Percentiles rank a stretch among this genome's conserved stretches.
Conservation (phyloP, 2,888 invertebrate species). For the Hydraecia micacea region DNA sequence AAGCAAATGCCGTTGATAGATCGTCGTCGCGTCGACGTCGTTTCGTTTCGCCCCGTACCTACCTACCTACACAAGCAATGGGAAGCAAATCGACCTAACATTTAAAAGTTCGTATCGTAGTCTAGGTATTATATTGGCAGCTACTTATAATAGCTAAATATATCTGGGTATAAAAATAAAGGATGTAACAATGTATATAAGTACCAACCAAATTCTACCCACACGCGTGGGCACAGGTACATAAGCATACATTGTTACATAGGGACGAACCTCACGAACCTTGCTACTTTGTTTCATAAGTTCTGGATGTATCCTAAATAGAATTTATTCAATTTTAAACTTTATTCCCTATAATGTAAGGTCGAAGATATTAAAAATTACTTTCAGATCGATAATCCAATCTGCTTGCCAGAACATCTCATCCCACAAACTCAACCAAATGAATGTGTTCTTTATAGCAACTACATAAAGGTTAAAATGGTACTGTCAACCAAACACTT, state of each 20-base stretch:
- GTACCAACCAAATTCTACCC: background rate
- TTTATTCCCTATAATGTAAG: background rate
- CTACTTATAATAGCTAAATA: background rate
- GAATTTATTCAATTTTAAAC: slow-evolving; percentile 19
- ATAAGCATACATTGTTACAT: slow-evolving; percentile 1
- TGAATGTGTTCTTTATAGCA: slow-evolving; percentile 24
- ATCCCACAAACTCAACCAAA: slow-evolving; percentile 6
- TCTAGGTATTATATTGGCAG: too few relatives aligned
- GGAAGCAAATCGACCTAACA: background rate
- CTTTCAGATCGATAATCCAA: slow-evolving; percentile 44
- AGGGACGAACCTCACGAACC: slow-evolving; percentile 23
- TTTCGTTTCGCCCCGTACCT: background rate
- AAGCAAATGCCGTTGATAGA: background rate
- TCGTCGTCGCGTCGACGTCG: background rate
- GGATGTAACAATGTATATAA: slow-evolving; percentile 2
- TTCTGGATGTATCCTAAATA: slow-evolving; percentile 26
- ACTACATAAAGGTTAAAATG: background rate
- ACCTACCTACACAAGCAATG: background rate
- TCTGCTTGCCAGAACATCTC: slow-evolving; percentile 22
- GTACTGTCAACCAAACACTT: background rate
- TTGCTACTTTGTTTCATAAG: slow-evolving; percentile 31
- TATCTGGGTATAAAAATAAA: slow-evolving; percentile 18
- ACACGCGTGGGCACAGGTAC: slow-evolving; percentile 18
- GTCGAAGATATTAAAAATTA: slow-evolving; percentile 20
- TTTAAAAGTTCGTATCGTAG: background rate